Conservation (phyloP, 2,113 vertebrate species). For the Tachysurus vachellii region DNA sequence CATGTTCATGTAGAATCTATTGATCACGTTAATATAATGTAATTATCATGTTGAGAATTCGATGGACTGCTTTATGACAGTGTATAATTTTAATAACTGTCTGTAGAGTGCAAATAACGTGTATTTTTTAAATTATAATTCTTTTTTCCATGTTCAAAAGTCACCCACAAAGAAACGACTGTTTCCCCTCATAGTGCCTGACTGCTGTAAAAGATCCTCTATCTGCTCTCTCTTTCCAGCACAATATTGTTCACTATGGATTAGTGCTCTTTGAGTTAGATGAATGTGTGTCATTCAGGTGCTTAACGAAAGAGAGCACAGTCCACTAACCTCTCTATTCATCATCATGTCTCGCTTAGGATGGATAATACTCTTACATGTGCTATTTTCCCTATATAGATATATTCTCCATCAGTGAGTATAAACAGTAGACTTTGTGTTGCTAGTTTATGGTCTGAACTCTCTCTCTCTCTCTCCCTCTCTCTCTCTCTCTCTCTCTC, state of each 20-base stretch:
- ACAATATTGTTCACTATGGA: neutral
- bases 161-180: neutral
- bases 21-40: neutral
- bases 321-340: slow-evolving; percentile 5
- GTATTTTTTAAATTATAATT: neutral
- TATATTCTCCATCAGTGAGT: neutral
- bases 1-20: neutral
- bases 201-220: neutral
- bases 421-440: neutral
- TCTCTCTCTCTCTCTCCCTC: neutral
- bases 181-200: neutral
- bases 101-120: neutral
- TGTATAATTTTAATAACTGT: neutral
- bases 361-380: neutral
- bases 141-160: neutral
- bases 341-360: neutral
- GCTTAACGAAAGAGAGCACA: neutral
- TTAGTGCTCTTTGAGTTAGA: neutral
- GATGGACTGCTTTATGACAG: neutral
- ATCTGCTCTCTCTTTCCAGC: neutral
- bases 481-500: neutral
- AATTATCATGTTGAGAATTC: neutral
- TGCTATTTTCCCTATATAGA: neutral
- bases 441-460: slow-evolving; percentile 1
- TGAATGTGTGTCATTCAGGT: neutral